phyloP scores from a whole-genome alignment of 2,797 vertebrate genomes.

The Aeoliscus strigatus region DNA sequence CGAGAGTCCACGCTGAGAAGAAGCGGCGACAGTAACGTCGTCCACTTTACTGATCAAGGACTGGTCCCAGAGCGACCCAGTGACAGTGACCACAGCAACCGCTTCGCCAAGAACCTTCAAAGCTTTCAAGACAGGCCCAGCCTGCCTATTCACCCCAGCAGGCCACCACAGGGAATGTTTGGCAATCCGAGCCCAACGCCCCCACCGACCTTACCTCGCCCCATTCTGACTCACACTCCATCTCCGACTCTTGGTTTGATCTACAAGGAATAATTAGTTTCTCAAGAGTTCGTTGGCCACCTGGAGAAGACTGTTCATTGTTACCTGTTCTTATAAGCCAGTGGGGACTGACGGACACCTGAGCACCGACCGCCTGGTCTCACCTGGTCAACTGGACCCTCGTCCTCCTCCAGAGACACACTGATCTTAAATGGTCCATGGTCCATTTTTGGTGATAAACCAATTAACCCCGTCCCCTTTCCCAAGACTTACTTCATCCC shows the following conservation, averaged over 20 bases:
- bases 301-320: too few relatives aligned
- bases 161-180: constrained; percentile 67
- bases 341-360: too few relatives aligned
- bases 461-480: too few relatives aligned
- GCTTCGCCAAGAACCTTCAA: constrained; percentile 49
- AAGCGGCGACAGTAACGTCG: constrained; percentile 75
- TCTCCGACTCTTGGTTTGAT: constrained; percentile 63
- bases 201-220: constrained; percentile 66
- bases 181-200: constrained; percentile 67
- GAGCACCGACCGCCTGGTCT: too few relatives aligned
- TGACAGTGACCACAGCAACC: constrained; percentile 59
- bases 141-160: constrained; percentile 36
- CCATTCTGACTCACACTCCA: constrained; percentile 64
- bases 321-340: too few relatives aligned
- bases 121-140: constrained; percentile 71
- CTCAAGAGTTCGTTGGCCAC: too few relatives aligned
- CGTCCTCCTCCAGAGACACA: too few relatives aligned
- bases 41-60: constrained; percentile 78
- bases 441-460: too few relatives aligned
- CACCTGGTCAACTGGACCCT: too few relatives aligned
- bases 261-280: constrained; percentile 69
- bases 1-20: constrained; percentile 90
- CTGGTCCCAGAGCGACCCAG: constrained; percentile 85
- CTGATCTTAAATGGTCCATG: too few relatives aligned
- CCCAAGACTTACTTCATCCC: too few relatives aligned